Conservation (phyloP, 2,113 vertebrate genomes). For the Syngnathus floridae region DNA sequence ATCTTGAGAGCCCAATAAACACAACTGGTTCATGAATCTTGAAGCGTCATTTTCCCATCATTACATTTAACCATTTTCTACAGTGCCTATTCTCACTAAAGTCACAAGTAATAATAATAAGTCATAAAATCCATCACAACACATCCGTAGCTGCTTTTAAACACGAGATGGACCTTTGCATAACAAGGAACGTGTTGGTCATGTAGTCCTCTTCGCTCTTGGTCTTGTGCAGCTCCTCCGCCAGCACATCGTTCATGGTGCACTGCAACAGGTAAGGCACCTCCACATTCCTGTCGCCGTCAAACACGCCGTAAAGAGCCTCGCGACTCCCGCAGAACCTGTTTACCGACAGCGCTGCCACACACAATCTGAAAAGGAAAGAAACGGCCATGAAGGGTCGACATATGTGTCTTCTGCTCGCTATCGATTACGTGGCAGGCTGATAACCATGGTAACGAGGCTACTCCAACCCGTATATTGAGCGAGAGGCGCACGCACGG, state of each 20-base stretch:
- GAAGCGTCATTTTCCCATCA: too few species aligned
- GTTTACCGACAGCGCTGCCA: slow-evolving; percentile 88
- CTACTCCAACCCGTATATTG: neutral
- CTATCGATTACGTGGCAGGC: slow-evolving; percentile 10
- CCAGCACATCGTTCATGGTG: slow-evolving; percentile 94
- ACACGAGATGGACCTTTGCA: slow-evolving; percentile 80
- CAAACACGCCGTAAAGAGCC: slow-evolving; percentile 94
- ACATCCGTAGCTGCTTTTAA: neutral
- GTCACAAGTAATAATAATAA: too few species aligned
- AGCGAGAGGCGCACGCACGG: neutral
- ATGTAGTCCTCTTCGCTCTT: slow-evolving; percentile 94
- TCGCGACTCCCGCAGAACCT: slow-evolving; percentile 91
- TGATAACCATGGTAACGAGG: slow-evolving; percentile 17
- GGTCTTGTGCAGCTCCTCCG: slow-evolving; percentile 90
- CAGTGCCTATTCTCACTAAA: neutral
- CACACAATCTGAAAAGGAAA: slow-evolving; percentile 78
- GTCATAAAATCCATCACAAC: neutral
- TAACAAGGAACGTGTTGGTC: slow-evolving; percentile 95
- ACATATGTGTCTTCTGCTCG: neutral
- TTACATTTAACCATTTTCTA: neutral
- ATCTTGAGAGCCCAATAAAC: too few species aligned
- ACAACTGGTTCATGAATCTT: too few species aligned
- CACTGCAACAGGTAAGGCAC: slow-evolving; percentile 94
- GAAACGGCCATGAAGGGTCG: neutral
- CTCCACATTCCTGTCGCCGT: slow-evolving; percentile 92